Evolutionary conservation across 2,888 invertebrate genomes (phyloP).

Genomic region (Drosophila formosana): DNA sequence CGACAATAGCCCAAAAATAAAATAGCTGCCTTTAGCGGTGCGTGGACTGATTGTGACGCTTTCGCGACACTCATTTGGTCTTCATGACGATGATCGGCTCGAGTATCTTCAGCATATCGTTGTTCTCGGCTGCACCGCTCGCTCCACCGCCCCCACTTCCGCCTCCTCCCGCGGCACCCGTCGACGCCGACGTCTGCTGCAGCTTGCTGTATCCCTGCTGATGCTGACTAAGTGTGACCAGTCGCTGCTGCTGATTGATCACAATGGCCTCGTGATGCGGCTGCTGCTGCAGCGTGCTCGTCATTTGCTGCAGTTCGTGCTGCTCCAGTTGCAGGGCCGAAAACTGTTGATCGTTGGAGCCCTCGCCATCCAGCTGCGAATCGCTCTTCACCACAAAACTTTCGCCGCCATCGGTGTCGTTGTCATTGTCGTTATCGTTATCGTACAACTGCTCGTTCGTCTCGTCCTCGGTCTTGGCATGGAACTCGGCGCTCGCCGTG

Average conservation of each 20-base stretch:
- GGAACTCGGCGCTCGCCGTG: conserved; percentile 70
- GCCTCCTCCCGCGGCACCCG: conserved; percentile 21
- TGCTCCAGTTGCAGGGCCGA: conserved; percentile 67
- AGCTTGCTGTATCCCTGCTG: conserved; percentile 70
- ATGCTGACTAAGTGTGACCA: conserved; percentile 73
- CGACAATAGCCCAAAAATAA: conserved; percentile 35
- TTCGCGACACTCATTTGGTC: conserved; percentile 83
- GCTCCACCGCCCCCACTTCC: conserved; percentile 27
- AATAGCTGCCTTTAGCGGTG: conserved; percentile 30
- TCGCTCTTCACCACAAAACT: conserved; percentile 67
- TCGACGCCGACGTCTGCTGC: conserved; percentile 46
- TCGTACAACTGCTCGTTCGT: conserved; percentile 80
- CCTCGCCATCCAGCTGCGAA: conserved; percentile 60
- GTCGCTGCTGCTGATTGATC: conserved; percentile 67
- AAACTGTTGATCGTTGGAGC: conserved; percentile 61
- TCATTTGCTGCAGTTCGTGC: conserved; percentile 69
- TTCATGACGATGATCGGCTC: conserved; percentile 85
- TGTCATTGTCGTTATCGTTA: conserved; percentile 48
- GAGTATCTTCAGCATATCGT: conserved; percentile 85
- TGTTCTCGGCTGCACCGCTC: conserved; percentile 79
- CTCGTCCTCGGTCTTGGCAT: conserved; percentile 70
- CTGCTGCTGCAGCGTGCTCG: conserved; percentile 53
- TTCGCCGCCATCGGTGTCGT: conserved; percentile 54
- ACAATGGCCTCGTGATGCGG: conserved; percentile 75
- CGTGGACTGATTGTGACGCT: conserved; percentile 53